Conservation (phyloP, 64 coral and sea anemone genomes). For the Trachythela sp. region DNA sequence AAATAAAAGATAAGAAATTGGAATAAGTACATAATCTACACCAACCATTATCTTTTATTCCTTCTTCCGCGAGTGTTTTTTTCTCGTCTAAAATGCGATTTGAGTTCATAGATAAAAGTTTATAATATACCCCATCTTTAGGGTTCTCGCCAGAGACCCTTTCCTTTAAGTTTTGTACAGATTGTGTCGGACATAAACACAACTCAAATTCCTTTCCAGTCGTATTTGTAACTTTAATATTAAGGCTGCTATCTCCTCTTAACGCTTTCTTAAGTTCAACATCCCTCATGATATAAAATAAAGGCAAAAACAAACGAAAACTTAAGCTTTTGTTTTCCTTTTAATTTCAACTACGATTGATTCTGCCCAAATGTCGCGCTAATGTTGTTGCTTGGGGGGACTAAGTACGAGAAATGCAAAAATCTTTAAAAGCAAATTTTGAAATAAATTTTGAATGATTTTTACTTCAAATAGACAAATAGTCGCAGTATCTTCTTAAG, state of each 20-base stretch:
- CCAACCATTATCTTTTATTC: neutral
- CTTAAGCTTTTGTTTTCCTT: neutral
- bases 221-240: slow-evolving; percentile 14
- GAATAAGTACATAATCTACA: neutral
- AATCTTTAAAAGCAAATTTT: neutral
- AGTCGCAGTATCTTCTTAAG: no score
- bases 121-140: slow-evolving; percentile 4
- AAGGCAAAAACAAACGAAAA: neutral
- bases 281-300: slow-evolving; percentile 2
- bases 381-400: neutral
- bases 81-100: slow-evolving; percentile 30
- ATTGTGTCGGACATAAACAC: neutral
- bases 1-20: neutral
- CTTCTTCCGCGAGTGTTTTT: slow-evolving; percentile 14
- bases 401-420: neutral
- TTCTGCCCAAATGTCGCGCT: neutral
- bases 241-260: neutral
- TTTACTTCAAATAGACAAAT: no score
- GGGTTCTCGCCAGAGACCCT: neutral
- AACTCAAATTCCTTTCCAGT: slow-evolving; percentile 4
- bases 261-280: slow-evolving; percentile 12
- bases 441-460: neutral
- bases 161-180: neutral
- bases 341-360: neutral
- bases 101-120: slow-evolving; percentile 7